Evolutionary conservation across 2,797 vertebrate genomes (phyloP).

Genomic region (Enteromius trimaculatus): DNA sequence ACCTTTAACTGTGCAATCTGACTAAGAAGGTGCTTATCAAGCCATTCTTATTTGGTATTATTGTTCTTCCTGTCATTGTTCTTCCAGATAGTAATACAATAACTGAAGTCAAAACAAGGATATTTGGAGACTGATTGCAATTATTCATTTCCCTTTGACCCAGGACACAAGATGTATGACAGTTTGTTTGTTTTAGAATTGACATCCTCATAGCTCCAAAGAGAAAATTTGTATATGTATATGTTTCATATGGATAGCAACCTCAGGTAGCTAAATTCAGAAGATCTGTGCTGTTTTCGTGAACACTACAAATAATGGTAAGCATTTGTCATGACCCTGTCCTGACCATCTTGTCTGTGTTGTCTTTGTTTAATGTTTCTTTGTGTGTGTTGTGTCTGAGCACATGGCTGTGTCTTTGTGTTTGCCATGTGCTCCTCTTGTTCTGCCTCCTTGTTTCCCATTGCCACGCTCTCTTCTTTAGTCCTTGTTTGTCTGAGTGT

Average conservation of each 20-base stretch:
- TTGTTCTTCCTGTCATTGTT: conserved; percentile 38
- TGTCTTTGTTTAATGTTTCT: too few relatives aligned
- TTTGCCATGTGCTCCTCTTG: too few relatives aligned
- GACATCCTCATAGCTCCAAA: not conserved
- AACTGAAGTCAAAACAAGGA: conserved; percentile 27
- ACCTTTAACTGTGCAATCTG: conserved; percentile 37
- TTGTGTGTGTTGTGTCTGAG: too few relatives aligned
- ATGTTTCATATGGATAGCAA: not conserved
- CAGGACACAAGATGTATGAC: not conserved
- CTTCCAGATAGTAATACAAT: not conserved
- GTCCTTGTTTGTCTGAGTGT: too few relatives aligned
- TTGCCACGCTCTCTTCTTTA: too few relatives aligned
- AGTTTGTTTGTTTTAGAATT: not conserved
- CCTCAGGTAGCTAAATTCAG: not conserved
- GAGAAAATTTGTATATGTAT: not conserved
- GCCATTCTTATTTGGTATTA: not conserved
- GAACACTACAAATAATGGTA: not conserved
- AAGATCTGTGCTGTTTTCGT: not conserved
- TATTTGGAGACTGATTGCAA: not conserved
- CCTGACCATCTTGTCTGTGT: too few relatives aligned
- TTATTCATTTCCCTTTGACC: conserved; percentile 24
- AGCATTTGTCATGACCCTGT: too few relatives aligned
- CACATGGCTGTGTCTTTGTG: too few relatives aligned
- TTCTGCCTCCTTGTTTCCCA: too few relatives aligned
- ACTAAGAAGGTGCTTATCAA: conserved; percentile 51